A percentile compares a stretch with the other conserved stretches of the same genome.
phyloP scores from a whole-genome alignment of 2,888 invertebrate species.

The Bruchidius siliquastri region DNA sequence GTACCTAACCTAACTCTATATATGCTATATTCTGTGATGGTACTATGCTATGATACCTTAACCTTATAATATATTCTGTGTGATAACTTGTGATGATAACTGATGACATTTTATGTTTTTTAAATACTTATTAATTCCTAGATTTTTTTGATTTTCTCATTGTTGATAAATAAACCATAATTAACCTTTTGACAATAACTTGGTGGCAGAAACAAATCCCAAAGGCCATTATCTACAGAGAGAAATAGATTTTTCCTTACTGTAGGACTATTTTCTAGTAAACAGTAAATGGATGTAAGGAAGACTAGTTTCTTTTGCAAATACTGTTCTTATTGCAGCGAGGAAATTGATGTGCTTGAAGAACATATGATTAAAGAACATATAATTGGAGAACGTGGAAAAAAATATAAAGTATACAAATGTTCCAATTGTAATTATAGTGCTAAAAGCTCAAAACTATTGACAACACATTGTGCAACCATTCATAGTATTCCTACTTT shows the following conservation, averaged over 20 bases:
- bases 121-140: too few relatives aligned
- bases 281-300: background rate
- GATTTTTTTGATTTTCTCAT: too few relatives aligned
- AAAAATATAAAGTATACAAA: background rate
- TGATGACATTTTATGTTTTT: too few relatives aligned
- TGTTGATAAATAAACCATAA: too few relatives aligned
- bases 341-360: background rate
- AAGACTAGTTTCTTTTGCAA: background rate
- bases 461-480: too few relatives aligned
- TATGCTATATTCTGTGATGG: too few relatives aligned
- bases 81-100: too few relatives aligned
- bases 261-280: background rate
- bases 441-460: background rate
- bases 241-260: background rate
- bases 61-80: too few relatives aligned
- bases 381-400: background rate
- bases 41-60: too few relatives aligned
- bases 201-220: too few relatives aligned
- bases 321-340: background rate
- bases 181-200: too few relatives aligned
- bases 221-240: background rate
- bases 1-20: too few relatives aligned
- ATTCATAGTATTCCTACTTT: constrained; percentile 9
- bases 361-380: background rate
- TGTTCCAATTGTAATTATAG: background rate